Conservation (phyloP, 2,113 vertebrate species). For the Pleuronectes platessa region DNA sequence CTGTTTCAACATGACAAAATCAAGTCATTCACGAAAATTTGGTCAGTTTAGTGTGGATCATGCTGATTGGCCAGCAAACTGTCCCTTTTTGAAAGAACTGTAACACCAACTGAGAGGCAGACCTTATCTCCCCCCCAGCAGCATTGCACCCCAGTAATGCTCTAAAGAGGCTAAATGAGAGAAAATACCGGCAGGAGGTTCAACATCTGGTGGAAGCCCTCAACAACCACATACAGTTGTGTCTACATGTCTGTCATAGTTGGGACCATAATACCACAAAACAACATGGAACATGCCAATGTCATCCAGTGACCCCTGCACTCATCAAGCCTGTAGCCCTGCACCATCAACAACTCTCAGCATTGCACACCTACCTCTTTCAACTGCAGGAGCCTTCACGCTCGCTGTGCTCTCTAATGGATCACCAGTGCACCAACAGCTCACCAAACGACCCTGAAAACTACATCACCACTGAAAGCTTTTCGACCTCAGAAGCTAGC, state of each 20-base stretch:
- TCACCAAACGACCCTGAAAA: constrained; percentile 64
- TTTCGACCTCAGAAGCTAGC: constrained; percentile 70
- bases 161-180: background rate
- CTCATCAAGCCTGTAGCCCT: background rate
- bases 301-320: constrained; percentile 20
- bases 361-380: constrained; percentile 2
- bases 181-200: background rate
- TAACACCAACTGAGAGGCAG: background rate
- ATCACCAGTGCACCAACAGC: constrained; percentile 8
- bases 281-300: constrained; percentile 3
- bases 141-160: background rate
- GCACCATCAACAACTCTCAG: constrained; percentile 12
- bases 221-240: background rate
- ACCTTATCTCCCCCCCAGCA: background rate
- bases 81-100: background rate
- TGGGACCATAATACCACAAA: background rate
- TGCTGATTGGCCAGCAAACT: background rate
- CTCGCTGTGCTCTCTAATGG: constrained; percentile 37
- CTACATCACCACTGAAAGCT: constrained; percentile 55
- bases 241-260: background rate
- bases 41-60: background rate
- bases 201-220: background rate
- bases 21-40: background rate
- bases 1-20: background rate
- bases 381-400: background rate